phyloP scores from a whole-genome alignment of 2,797 vertebrate genomes.

The Glyptemys insculpta region DNA sequence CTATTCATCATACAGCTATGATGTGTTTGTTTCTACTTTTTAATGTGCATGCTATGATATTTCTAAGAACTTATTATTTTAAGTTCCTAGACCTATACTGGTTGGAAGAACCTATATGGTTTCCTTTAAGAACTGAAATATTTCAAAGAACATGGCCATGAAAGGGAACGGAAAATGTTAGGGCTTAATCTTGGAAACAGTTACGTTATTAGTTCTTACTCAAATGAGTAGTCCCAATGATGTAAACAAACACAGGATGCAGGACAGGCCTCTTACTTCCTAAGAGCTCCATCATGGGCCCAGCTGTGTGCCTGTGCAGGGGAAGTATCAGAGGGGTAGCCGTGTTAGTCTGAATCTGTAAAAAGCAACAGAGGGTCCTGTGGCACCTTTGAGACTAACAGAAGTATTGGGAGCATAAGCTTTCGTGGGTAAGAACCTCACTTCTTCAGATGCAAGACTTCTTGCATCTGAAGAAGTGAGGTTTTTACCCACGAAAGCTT shows the following conservation, averaged over 20 bases:
- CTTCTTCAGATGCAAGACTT: too few species aligned
- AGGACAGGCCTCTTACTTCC: slow-evolving; percentile 13
- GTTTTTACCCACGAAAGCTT: too few species aligned
- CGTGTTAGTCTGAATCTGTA: too few species aligned
- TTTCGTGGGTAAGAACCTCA: too few species aligned
- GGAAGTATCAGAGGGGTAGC: too few species aligned
- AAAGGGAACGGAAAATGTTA: slow-evolving; percentile 31
- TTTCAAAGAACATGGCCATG: not conserved
- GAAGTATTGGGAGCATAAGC: too few species aligned
- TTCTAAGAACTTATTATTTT: not conserved
- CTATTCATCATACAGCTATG: not conserved
- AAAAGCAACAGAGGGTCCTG: too few species aligned
- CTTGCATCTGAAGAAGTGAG: too few species aligned
- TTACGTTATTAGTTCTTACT: slow-evolving; percentile 12
- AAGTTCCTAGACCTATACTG: not conserved
- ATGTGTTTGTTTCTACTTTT: not conserved
- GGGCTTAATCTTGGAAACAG: slow-evolving; percentile 39
- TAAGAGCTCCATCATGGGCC: not conserved
- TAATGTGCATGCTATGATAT: not conserved
- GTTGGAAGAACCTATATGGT: not conserved
- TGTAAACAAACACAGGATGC: slow-evolving; percentile 43
- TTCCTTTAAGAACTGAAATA: not conserved
- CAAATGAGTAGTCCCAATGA: slow-evolving; percentile 19
- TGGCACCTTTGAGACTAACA: too few species aligned
- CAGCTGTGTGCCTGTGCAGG: slow-evolving; percentile 19